phyloP scores from a whole-genome alignment of 2,797 vertebrate genomes.

The Muraenolepis orangiensis region DNA sequence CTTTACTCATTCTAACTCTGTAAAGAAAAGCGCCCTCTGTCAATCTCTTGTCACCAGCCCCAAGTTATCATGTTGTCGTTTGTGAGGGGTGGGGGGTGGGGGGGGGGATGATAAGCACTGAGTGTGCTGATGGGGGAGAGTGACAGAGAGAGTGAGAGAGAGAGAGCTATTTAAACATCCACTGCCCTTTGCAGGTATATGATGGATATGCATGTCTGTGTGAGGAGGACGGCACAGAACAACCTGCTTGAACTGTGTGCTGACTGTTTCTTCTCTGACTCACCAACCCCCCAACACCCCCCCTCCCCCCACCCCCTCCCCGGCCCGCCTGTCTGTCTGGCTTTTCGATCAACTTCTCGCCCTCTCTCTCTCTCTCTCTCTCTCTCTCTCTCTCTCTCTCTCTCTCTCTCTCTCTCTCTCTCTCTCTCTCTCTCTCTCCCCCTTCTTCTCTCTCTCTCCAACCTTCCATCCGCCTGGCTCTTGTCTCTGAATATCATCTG shows the following conservation, averaged over 20 bases:
- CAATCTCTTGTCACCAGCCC: conserved; percentile 68
- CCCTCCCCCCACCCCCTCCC: conserved; percentile 68
- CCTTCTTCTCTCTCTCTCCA: conserved; percentile 55
- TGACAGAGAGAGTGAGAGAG: conserved; percentile 69
- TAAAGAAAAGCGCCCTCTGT: conserved; percentile 15
- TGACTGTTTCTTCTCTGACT: conserved; percentile 77
- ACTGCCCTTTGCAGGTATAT: conserved; percentile 79
- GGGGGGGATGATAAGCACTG: conserved; percentile 81
- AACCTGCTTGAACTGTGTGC: conserved; percentile 71
- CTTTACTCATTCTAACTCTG: conserved; percentile 63
- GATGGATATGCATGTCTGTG: conserved; percentile 64
- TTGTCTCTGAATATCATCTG: conserved; percentile 54
- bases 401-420: conserved; percentile 70
- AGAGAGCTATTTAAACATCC: conserved; percentile 78
- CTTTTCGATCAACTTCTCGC: conserved; percentile 57
- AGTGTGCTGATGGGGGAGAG: conserved; percentile 82
- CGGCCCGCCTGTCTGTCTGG: conserved; percentile 61
- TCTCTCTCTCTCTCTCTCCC: conserved; percentile 61
- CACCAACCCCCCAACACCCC: too few relatives aligned
- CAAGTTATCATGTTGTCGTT: conserved; percentile 67
- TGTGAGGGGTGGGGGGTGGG: conserved; percentile 63
- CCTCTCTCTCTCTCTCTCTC: conserved; percentile 70
- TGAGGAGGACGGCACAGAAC: conserved; percentile 65
- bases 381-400: conserved; percentile 72
- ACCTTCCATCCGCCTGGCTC: conserved; percentile 66